Evolutionary conservation across 2,797 vertebrate genomes (phyloP).

Genomic region (Acomys russatus): DNA sequence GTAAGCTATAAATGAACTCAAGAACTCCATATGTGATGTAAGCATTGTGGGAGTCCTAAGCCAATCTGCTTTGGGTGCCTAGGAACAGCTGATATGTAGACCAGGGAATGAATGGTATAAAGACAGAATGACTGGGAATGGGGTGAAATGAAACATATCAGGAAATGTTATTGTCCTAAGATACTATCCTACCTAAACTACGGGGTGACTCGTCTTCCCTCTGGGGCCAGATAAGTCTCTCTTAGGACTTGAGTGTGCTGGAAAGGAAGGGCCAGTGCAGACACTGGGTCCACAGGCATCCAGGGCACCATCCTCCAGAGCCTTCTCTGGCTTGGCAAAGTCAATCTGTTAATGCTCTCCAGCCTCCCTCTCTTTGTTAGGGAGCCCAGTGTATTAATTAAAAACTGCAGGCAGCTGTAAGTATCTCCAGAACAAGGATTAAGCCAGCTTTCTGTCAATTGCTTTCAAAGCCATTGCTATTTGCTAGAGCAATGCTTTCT

Average conservation of each 20-base stretch:
- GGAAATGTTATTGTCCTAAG: not conserved
- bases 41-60: not conserved
- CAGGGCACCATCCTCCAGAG: not conserved
- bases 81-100: not conserved
- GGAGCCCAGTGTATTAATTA: constrained; percentile 80
- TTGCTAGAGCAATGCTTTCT: constrained; percentile 76
- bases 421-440: constrained; percentile 65
- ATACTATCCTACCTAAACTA: not conserved
- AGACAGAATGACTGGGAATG: not conserved
- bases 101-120: not conserved
- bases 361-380: constrained; percentile 37
- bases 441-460: constrained; percentile 76
- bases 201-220: not conserved
- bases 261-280: not conserved
- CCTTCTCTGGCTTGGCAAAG: constrained; percentile 2
- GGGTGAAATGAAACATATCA: not conserved
- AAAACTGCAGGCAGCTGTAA: constrained; percentile 76
- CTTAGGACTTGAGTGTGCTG: not conserved
- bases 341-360: constrained; percentile 65
- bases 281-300: not conserved
- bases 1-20: not conserved
- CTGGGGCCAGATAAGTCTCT: not conserved
- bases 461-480: constrained; percentile 75
- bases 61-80: no score
- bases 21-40: not conserved